Base-by-base conservation (phyloP, 2,888 invertebrate species). In the Luperina testacea region DNA sequence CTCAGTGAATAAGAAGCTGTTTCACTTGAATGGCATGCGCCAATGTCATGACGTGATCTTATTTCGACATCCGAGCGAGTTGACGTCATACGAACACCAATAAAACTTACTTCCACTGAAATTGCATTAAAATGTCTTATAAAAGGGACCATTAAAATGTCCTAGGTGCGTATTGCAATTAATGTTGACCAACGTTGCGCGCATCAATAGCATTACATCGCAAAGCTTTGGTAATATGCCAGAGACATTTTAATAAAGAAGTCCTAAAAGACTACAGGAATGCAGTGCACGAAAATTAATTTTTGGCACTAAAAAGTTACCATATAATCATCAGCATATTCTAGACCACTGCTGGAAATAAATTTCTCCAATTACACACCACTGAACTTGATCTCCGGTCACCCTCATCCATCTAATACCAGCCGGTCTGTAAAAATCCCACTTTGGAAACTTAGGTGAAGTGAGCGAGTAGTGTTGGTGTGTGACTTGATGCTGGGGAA, bases 21-120 rank as follows among this genome's bases (percentile, higher is more conserved):
- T 72, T 77, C 69, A 82, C 32, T 72, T 57, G 48, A 86, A 77
- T 57, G 82, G 64, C 42, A 83, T 69, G 75, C 38, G 57, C 59
- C 75, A 71, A 67, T 81, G 59, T 75, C 57, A 48, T 68, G 85
- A 85, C 81, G 81, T 72, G 48, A 57, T 57, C 38, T 17, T 15
- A 64, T 69, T 83, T 81, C 69, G 72, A 72, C 63, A 78, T 81
- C 63, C 42, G 57, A 78, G 57, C 32, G 48, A 17, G 48, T 61
- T 83, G 83, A 86, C 83, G 83, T 83, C 83, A 86, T 59, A 38
- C 61, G 15, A 17, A 27, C 38, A 71, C 24, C 67, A 68, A 53
- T 81, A 81, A 82, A 72, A 75, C 67, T 82, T 20, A 75, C 57
- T 81, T 68, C 74, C 57, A 73, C 57, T 24, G 63, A 59, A 75